phyloP scores from a whole-genome alignment of 2,113 vertebrate species.

The Grallaria varia region DNA sequence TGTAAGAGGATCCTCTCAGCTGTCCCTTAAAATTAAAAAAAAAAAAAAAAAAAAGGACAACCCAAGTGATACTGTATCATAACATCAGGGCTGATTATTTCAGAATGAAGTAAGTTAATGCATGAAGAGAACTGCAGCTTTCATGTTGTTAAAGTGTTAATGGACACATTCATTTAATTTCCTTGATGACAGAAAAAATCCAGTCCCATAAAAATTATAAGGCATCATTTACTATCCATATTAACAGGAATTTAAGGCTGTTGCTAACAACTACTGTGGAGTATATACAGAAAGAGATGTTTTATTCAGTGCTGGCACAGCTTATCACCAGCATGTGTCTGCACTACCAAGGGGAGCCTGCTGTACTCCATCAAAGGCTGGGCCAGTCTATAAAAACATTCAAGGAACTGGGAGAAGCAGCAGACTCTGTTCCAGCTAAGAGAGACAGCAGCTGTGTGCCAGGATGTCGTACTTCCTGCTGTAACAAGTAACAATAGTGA shows the following conservation, averaged over 20 bases:
- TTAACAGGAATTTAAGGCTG: constrained; percentile 1
- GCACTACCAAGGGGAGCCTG: background rate
- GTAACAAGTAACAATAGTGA: background rate
- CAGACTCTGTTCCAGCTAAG: background rate
- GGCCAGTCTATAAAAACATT: constrained; percentile 29
- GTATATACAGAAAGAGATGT: constrained; percentile 4
- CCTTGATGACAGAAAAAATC: background rate
- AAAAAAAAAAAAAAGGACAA: background rate
- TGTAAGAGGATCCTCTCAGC: background rate
- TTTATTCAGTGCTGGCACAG: constrained; percentile 38
- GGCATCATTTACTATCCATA: background rate
- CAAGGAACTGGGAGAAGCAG: constrained; percentile 15
- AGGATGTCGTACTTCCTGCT: background rate
- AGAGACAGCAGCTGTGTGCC: constrained; percentile 23
- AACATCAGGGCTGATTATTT: background rate
- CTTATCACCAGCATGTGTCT: constrained; percentile 43
- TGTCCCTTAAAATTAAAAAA: background rate
- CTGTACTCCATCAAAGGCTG: constrained; percentile 39
- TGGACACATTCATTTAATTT: background rate
- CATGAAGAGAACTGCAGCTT: background rate
- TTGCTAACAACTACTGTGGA: background rate
- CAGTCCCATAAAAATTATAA: background rate
- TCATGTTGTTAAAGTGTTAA: constrained; percentile 12
- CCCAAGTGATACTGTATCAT: background rate
- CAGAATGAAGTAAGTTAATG: background rate